Evolutionary conservation across 2,888 invertebrate species (phyloP).

Genomic region (Lymantria monacha): DNA sequence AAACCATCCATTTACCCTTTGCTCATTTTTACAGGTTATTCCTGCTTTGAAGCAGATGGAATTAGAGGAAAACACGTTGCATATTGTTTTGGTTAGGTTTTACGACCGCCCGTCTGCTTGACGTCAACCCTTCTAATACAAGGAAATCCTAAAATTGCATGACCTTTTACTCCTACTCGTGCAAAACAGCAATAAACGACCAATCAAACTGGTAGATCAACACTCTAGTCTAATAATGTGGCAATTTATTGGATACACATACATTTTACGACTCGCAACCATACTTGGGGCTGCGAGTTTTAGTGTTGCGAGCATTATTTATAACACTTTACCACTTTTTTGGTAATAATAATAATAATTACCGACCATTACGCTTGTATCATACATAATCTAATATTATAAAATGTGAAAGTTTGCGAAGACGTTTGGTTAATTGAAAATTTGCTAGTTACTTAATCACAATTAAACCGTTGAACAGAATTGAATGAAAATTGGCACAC

Average conservation of each 20-base stretch:
- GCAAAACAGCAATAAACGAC: conserved; percentile 32
- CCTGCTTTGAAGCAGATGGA: too few relatives aligned
- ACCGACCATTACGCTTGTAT: background rate
- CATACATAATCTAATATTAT: background rate
- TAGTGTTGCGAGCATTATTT: conserved; percentile 14
- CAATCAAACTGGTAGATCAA: conserved; percentile 43
- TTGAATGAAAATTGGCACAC: too few relatives aligned
- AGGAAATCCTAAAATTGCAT: conserved; percentile 7
- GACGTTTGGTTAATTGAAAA: too few relatives aligned
- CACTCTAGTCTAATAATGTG: conserved; percentile 39
- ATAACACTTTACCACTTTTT: background rate
- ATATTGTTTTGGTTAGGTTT: too few relatives aligned
- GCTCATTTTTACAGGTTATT: too few relatives aligned
- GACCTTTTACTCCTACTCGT: background rate
- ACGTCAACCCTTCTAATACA: background rate
- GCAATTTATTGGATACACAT: conserved; percentile 49
- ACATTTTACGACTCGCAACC: conserved; percentile 36
- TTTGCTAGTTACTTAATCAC: too few relatives aligned
- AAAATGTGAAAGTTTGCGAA: too few relatives aligned
- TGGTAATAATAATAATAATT: background rate
- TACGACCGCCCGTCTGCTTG: too few relatives aligned
- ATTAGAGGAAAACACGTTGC: too few relatives aligned
- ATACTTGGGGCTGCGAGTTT: conserved; percentile 9
- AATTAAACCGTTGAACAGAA: too few relatives aligned
- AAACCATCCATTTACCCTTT: too few relatives aligned